These are phyloP conservation scores for Apis cerana DNA, from an alignment of 1,140 invertebrate species.

Conservation along the genomic window DNA sequence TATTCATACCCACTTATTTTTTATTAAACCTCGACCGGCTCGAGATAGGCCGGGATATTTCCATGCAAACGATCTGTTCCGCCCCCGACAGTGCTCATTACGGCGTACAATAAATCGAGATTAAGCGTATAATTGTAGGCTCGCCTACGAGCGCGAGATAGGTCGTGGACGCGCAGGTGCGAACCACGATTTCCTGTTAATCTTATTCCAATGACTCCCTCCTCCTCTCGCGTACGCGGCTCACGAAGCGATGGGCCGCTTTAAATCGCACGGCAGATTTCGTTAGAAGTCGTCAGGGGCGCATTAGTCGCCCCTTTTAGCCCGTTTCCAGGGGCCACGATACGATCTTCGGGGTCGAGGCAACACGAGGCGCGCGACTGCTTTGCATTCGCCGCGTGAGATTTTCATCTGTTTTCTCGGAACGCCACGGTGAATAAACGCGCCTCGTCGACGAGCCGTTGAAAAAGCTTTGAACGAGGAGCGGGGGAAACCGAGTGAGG, in stretches of 20 bases:
- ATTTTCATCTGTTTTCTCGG: conserved; percentile 77
- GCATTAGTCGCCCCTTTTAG: conserved; percentile 68
- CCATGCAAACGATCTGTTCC: conserved; percentile 15
- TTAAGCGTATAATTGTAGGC: conserved; percentile 41
- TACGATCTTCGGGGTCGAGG: conserved; percentile 64
- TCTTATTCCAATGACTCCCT: conserved; percentile 21
- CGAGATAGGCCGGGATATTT: background rate
- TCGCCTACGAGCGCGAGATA: background rate
- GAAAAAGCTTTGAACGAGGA: conserved; percentile 7
- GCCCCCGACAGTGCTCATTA: conserved; percentile 12
- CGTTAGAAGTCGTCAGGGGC: conserved; percentile 62
- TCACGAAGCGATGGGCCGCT: conserved; percentile 22
- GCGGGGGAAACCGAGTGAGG: background rate
- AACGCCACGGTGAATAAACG: conserved; percentile 55
- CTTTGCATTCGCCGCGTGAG: conserved; percentile 69
- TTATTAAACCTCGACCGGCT: background rate
- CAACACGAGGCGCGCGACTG: conserved; percentile 61
- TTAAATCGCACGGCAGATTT: conserved; percentile 55
- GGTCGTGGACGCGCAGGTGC: conserved; percentile 31
- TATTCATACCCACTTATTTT: background rate
- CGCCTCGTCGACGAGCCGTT: background rate
- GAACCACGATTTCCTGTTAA: conserved; percentile 37
- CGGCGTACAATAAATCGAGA: conserved; percentile 27
- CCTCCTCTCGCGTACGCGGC: background rate
- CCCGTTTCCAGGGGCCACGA: conserved; percentile 58